phyloP scores from a whole-genome alignment of 2,888 invertebrate genomes.

The Athalia circularis region DNA sequence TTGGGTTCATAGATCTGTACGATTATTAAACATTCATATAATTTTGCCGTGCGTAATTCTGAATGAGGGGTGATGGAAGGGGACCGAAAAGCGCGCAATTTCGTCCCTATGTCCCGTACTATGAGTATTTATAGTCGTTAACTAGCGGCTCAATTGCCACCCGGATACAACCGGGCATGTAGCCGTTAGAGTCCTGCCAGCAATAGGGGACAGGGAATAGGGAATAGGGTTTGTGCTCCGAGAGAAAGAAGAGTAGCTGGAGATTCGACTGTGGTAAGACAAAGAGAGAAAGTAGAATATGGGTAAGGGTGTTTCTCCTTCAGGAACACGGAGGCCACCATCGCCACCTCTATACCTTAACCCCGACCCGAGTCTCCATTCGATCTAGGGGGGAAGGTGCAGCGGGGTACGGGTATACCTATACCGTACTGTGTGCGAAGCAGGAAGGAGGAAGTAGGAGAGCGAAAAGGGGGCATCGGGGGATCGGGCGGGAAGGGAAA shows the following conservation, averaged over 20 bases:
- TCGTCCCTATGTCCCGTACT: conserved; percentile 37
- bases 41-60: conserved; percentile 18
- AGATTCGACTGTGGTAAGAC: neutral
- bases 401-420: too few species aligned
- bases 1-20: neutral
- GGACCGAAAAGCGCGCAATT: conserved; percentile 30
- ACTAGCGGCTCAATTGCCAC: conserved; percentile 41
- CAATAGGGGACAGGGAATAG: conserved; percentile 32
- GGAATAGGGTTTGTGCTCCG: neutral
- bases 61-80: neutral
- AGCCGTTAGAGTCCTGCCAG: conserved; percentile 30
- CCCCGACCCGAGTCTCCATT: conserved; percentile 36
- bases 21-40: conserved; percentile 19
- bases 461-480: conserved; percentile 45
- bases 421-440: conserved; percentile 49
- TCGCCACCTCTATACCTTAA: conserved; percentile 29
- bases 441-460: conserved; percentile 48
- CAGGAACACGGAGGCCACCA: conserved; percentile 21
- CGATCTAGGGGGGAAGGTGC: conserved; percentile 48
- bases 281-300: neutral
- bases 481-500: conserved; percentile 54
- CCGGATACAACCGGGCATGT: conserved; percentile 17
- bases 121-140: conserved; percentile 44
- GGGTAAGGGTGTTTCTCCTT: neutral
- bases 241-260: conserved; percentile 1